phyloP scores from a whole-genome alignment of 2,113 vertebrate species.

The Elanoides forficatus region DNA sequence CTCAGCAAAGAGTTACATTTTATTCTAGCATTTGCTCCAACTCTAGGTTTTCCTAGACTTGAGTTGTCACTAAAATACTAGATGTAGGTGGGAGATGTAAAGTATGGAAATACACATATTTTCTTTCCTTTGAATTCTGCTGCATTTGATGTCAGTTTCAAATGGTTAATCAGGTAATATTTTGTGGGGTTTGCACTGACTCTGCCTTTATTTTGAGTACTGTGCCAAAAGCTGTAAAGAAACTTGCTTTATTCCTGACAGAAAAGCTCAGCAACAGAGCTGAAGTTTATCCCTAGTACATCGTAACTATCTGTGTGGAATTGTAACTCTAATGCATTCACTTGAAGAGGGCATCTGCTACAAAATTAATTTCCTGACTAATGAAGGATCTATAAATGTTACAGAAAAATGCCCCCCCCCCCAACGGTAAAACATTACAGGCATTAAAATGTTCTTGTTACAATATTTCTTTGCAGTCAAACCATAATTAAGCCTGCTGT shows the following conservation, averaged over 20 bases:
- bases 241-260: background rate
- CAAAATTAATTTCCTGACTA: background rate
- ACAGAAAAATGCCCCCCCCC: background rate
- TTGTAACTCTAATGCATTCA: background rate
- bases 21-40: background rate
- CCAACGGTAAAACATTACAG: background rate
- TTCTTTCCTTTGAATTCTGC: background rate
- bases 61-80: background rate
- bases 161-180: background rate
- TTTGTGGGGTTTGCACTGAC: background rate
- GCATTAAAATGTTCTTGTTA: background rate
- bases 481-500: background rate
- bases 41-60: background rate
- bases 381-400: background rate
- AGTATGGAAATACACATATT: rapidly evolving
- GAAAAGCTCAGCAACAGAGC: background rate
- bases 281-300: background rate
- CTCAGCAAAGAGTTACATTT: background rate
- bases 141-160: background rate
- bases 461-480: background rate
- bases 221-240: background rate
- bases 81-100: background rate
- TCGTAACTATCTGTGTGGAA: background rate
- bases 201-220: background rate
- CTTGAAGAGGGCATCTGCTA: background rate